Evolutionary conservation across 1,140 invertebrate species (phyloP).

Genomic region (Aethina tumida): DNA sequence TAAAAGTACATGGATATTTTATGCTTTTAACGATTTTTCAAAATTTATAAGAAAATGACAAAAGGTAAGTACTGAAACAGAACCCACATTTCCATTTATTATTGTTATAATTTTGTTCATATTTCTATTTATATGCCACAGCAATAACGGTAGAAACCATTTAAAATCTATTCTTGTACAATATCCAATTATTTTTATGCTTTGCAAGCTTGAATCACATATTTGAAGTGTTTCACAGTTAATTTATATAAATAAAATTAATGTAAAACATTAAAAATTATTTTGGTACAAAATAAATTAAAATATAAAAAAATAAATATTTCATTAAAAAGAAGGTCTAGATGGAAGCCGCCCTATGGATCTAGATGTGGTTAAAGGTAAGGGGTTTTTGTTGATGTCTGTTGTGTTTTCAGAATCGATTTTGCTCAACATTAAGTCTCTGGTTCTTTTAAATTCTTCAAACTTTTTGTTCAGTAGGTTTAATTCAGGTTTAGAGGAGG

Average conservation of each 20-base stretch:
- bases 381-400: too few species aligned
- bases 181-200: conserved; percentile 7
- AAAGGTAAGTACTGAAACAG: neutral
- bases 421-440: conserved; percentile 19
- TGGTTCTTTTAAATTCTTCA: conserved; percentile 34
- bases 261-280: conserved; percentile 3
- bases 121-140: neutral
- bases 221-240: conserved; percentile 2
- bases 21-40: neutral
- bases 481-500: conserved; percentile 30
- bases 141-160: conserved; percentile 4
- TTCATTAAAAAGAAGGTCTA: conserved; percentile 23
- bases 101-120: neutral
- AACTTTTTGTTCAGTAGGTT: conserved; percentile 37
- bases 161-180: conserved; percentile 7
- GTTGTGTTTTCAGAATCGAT: too few species aligned
- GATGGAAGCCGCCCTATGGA: conserved; percentile 24
- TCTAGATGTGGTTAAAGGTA: conserved; percentile 19
- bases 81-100: neutral
- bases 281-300: too few species aligned
- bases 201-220: conserved; percentile 3
- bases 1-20: conserved; percentile 10
- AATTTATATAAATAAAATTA: too few species aligned
- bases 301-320: conserved; percentile 5
- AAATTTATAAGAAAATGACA: conserved; percentile 1